A percentile compares a stretch with the other conserved stretches of the same genome.
Evolutionary conservation across 2,797 vertebrate genomes (phyloP).

Genomic region (Danio jaintianensis): DNA sequence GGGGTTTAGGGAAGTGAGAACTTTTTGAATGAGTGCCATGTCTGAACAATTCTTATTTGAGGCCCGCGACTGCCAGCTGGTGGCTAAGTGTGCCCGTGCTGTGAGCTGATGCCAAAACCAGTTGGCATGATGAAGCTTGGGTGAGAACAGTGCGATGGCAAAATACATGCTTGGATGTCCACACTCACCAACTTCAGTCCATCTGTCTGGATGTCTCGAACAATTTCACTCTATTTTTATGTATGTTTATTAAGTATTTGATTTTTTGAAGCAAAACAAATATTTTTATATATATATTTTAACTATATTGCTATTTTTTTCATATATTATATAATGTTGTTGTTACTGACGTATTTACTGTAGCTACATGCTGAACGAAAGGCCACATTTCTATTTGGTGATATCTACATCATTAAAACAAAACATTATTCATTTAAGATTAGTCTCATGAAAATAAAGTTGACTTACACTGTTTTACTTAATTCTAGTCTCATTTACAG

Average conservation of each 20-base stretch:
- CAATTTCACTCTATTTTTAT: neutral
- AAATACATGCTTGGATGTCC: conserved; percentile 50
- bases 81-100: conserved; percentile 84
- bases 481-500: neutral
- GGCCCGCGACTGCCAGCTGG: conserved; percentile 88
- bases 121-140: conserved; percentile 77
- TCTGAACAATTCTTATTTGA: conserved; percentile 85
- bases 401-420: neutral
- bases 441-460: neutral
- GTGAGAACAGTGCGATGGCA: conserved; percentile 77
- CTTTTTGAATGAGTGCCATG: conserved; percentile 88
- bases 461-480: too few species aligned
- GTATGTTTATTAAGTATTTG: neutral
- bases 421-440: neutral
- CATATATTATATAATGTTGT: neutral
- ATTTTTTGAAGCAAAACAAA: neutral
- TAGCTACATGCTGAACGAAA: neutral
- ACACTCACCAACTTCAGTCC: conserved; percentile 31
- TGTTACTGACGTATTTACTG: neutral
- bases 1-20: conserved; percentile 86
- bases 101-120: conserved; percentile 80
- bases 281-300: neutral
- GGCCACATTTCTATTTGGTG: neutral
- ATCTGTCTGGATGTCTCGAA: conserved; percentile 23
- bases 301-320: neutral